A percentile compares a stretch with the other conserved stretches of the same genome.
Conservation (phyloP, 2,797 vertebrate genomes). For the Dermochelys coriacea region DNA sequence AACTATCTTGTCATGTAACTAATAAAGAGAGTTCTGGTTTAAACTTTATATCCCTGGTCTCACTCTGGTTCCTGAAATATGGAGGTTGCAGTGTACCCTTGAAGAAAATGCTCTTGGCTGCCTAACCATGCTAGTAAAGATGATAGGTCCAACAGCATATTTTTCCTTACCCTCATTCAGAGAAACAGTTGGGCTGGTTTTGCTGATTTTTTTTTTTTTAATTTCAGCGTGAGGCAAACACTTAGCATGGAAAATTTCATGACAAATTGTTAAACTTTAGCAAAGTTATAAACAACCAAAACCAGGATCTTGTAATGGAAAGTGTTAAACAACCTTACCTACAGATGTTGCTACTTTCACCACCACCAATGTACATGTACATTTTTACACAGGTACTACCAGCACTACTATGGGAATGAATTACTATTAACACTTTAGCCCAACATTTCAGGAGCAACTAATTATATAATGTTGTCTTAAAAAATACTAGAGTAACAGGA, state of each 20-base stretch:
- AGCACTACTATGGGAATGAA: not conserved
- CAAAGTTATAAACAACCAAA: conserved; percentile 17
- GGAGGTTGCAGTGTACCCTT: too few species aligned
- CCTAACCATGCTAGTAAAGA: too few species aligned
- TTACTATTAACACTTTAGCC: not conserved
- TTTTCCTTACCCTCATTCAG: too few species aligned
- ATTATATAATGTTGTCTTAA: conserved; percentile 13
- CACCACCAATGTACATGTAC: not conserved
- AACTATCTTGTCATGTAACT: too few species aligned
- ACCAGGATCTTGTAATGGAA: not conserved
- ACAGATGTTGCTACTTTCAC: not conserved
- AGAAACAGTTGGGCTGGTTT: not conserved
- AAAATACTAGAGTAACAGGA: conserved; percentile 48
- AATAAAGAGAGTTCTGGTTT: too few species aligned
- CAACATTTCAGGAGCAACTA: not conserved
- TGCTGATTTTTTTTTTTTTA: not conserved
- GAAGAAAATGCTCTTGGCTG: too few species aligned
- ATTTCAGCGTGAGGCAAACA: not conserved
- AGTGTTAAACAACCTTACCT: not conserved
- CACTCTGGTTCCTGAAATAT: too few species aligned
- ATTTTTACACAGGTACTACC: not conserved
- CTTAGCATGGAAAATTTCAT: conserved; percentile 22
- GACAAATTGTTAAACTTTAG: not conserved
- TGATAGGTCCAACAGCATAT: too few species aligned
- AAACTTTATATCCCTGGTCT: too few species aligned